A percentile compares a stretch with the other conserved stretches of the same genome.
Evolutionary conservation across 2,888 invertebrate species (phyloP).

Genomic region (Hypomecis atomaria): DNA sequence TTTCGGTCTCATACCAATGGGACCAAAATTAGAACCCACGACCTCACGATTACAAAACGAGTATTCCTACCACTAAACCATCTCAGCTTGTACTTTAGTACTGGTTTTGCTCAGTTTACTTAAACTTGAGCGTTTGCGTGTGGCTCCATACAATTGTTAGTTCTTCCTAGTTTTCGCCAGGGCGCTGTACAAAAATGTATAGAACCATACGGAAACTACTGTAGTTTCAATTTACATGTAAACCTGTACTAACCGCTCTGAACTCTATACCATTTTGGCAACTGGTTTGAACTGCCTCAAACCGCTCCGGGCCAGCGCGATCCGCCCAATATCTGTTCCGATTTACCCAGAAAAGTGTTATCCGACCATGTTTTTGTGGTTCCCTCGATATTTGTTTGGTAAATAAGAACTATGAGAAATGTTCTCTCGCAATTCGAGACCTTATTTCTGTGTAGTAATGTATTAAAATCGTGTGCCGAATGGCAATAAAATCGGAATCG

Average conservation of each 20-base stretch:
- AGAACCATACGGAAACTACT: no score
- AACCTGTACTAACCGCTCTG: conserved; percentile 1
- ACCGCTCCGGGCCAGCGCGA: conserved; percentile 46
- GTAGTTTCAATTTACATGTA: no score
- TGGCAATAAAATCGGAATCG: conserved; percentile 6
- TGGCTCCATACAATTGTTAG: no score
- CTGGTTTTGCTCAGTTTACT: no score
- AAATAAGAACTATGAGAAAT: conserved; percentile 19
- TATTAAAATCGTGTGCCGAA: not conserved
- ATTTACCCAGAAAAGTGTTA: conserved; percentile 46
- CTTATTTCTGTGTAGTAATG: conserved; percentile 6
- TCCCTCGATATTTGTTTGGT: conserved; percentile 19
- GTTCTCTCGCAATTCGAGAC: conserved; percentile 3
- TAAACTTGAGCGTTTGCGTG: no score
- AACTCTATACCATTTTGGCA: conserved; percentile 24
- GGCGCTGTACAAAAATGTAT: no score
- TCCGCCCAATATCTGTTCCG: conserved; percentile 46
- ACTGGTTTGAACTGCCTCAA: conserved; percentile 44
- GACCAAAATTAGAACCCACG: no score
- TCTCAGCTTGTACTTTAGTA: no score
- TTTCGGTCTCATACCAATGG: no score
- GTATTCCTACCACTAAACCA: no score
- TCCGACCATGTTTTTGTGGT: conserved; percentile 34
- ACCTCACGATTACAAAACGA: no score
- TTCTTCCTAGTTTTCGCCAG: no score